Evolutionary conservation across 2,797 vertebrate species (phyloP).

Genomic region (Falco cherrug): DNA sequence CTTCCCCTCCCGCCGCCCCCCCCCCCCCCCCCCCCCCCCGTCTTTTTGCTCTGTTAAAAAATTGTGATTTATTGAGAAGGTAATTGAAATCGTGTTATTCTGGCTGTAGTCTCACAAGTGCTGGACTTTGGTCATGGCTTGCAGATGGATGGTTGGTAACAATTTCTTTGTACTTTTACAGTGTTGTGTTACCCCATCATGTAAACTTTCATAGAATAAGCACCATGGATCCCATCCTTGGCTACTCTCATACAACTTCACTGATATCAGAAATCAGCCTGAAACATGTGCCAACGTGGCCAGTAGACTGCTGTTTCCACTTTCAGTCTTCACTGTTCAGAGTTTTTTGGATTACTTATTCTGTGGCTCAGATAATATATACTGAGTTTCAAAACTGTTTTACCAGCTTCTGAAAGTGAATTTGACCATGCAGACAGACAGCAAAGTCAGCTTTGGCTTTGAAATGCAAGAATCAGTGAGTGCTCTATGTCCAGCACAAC

Average conservation of each 20-base stretch:
- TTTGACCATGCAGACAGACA: background rate
- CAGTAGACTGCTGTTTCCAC: background rate
- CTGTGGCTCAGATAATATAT: background rate
- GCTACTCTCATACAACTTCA: background rate
- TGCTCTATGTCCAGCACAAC: background rate
- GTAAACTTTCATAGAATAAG: background rate
- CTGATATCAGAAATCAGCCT: background rate
- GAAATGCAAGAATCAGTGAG: background rate
- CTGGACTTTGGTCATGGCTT: background rate
- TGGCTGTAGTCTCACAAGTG: background rate
- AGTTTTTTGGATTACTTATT: background rate
- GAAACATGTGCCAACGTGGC: background rate
- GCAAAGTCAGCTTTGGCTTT: background rate
- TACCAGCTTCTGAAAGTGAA: background rate
- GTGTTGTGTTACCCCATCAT: fast-evolving
- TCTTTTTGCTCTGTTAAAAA: background rate
- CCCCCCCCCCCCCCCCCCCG: too few relatives aligned
- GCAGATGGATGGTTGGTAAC: background rate
- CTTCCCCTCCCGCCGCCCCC: too few relatives aligned
- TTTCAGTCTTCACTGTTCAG: background rate
- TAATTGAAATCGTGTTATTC: background rate
- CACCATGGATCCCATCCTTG: background rate
- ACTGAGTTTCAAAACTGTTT: background rate
- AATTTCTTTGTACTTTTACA: background rate
- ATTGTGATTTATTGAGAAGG: background rate